A percentile compares a stretch with the other conserved stretches of the same genome.
phyloP scores from a whole-genome alignment of 2,113 vertebrate genomes.

The Pygoscelis antarcticus region DNA sequence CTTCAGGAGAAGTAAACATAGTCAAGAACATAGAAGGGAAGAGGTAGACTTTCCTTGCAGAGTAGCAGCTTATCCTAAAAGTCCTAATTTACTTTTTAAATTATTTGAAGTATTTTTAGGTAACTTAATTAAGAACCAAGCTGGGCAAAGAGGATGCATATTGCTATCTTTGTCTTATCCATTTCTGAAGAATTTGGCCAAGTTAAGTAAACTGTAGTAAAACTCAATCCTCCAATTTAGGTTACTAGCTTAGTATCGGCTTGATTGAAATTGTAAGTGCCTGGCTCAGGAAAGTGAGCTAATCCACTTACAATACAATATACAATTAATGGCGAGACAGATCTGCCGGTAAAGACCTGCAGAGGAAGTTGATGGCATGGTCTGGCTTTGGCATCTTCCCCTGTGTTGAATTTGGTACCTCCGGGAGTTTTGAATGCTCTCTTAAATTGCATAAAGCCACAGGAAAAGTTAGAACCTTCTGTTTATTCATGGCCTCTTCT shows the following conservation, averaged over 20 bases:
- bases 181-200: neutral
- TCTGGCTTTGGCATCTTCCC: neutral
- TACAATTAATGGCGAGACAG: neutral
- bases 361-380: neutral
- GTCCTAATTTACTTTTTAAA: neutral
- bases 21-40: neutral
- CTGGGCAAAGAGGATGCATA: neutral
- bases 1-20: neutral
- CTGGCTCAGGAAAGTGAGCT: neutral
- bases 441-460: neutral
- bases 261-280: neutral
- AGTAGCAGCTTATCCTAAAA: neutral
- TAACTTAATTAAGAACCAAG: neutral
- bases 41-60: neutral
- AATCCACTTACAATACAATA: neutral
- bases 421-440: neutral
- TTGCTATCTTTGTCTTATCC: neutral
- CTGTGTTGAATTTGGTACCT: neutral
- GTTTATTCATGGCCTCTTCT: neutral
- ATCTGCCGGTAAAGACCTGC: neutral
- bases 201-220: neutral
- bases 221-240: neutral
- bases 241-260: neutral
- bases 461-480: neutral
- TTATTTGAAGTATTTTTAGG: neutral